Evolutionary conservation across 2,113 vertebrate genomes (phyloP).

Genomic region (Argyrosomus japonicus): DNA sequence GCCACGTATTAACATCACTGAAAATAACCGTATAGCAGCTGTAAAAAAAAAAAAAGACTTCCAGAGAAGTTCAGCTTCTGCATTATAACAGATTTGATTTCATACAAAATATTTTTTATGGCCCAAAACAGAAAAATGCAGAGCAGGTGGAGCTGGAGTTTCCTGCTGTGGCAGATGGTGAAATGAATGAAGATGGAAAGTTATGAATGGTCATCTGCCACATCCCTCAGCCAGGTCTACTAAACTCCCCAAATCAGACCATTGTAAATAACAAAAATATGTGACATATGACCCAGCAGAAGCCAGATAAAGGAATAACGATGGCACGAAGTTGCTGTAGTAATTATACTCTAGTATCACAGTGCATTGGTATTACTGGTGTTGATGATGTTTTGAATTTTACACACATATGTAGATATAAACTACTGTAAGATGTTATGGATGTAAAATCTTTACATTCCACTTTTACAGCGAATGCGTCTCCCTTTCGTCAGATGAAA

Average conservation of each 20-base stretch:
- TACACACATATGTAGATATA: not conserved
- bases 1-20: not conserved
- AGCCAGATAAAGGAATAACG: too few relatives aligned
- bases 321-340: too few relatives aligned
- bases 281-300: too few relatives aligned
- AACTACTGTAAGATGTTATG: not conserved
- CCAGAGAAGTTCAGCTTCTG: not conserved
- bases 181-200: not conserved
- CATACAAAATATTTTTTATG: not conserved
- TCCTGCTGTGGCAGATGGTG: conserved; percentile 3
- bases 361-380: not conserved
- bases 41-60: not conserved
- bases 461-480: not conserved
- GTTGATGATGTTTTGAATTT: not conserved
- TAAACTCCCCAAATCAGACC: not conserved
- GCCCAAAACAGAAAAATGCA: not conserved
- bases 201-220: not conserved
- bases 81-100: not conserved
- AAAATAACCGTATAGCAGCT: not conserved
- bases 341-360: not conserved
- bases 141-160: not conserved
- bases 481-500: not conserved
- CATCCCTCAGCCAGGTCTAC: not conserved
- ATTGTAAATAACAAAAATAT: not conserved
- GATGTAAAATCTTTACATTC: not conserved